phyloP scores from a whole-genome alignment of 2,888 invertebrate species.

The Stenolophus ochropezus region DNA sequence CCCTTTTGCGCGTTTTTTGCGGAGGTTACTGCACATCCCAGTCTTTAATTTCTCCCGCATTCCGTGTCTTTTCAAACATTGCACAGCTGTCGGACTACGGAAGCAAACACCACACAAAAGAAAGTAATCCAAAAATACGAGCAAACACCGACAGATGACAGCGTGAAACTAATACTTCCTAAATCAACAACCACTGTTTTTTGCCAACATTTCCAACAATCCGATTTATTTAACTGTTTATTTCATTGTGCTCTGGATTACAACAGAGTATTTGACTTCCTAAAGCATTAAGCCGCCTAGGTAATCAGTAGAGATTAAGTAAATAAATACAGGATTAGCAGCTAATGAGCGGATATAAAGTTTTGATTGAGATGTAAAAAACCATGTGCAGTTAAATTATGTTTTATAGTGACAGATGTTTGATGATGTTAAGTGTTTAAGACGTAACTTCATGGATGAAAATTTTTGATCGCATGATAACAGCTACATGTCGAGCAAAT shows the following conservation, averaged over 20 bases:
- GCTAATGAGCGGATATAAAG: conserved; percentile 8
- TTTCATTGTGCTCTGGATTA: background rate
- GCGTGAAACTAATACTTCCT: conserved; percentile 54
- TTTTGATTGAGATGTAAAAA: conserved; percentile 23
- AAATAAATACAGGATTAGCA: conserved; percentile 2
- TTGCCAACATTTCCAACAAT: conserved; percentile 9
- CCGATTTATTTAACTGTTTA: conserved; percentile 14
- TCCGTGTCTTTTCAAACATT: conserved; percentile 23
- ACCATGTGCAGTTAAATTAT: background rate
- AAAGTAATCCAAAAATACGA: conserved; percentile 52
- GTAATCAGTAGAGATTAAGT: conserved; percentile 15
- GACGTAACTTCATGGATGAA: background rate
- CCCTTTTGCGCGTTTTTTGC: background rate
- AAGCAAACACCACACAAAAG: conserved; percentile 36
- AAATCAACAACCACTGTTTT: conserved; percentile 29
- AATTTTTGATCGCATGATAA: conserved; percentile 3
- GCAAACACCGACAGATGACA: conserved; percentile 35
- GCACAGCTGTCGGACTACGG: conserved; percentile 43
- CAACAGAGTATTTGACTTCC: conserved; percentile 12
- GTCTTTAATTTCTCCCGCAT: background rate
- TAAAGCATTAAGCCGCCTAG: background rate
- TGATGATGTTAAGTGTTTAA: background rate
- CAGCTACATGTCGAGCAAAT: background rate
- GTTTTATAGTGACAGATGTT: conserved; percentile 4
- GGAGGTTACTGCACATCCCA: background rate